Conservation (phyloP, 2,888 invertebrate species). For the Acanthacorydalis orientalis region DNA sequence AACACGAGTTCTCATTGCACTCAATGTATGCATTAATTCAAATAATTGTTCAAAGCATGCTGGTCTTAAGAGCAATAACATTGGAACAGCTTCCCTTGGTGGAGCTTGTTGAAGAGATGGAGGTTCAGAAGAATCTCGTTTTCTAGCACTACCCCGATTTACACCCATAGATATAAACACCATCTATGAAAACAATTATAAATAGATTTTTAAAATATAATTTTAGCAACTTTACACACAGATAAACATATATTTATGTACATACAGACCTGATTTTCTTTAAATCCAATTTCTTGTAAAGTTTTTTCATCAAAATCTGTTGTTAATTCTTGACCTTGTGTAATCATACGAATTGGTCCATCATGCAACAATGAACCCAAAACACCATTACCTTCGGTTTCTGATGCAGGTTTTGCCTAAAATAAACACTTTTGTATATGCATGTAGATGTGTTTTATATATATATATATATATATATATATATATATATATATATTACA, state of each 20-base stretch:
- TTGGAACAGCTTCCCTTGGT: conserved; percentile 71
- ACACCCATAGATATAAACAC: conserved; percentile 84
- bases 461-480: neutral
- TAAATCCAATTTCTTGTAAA: conserved; percentile 80
- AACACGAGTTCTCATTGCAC: conserved; percentile 65
- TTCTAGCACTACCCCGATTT: conserved; percentile 36
- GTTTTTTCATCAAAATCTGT: conserved; percentile 87
- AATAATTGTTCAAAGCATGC: conserved; percentile 85
- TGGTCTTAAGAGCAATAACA: conserved; percentile 65
- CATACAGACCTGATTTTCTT: conserved; percentile 63
- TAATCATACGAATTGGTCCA: conserved; percentile 80
- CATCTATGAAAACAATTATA: conserved; percentile 32
- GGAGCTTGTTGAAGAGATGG: conserved; percentile 78
- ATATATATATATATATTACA: neutral
- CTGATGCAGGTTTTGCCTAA: neutral
- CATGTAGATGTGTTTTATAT: no score
- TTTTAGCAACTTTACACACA: conserved; percentile 1
- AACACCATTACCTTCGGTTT: conserved; percentile 18
- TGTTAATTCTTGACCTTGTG: conserved; percentile 82
- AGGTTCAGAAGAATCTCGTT: conserved; percentile 57
- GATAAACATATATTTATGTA: conserved; percentile 1
- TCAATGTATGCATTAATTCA: conserved; percentile 76
- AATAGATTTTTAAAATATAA: conserved; percentile 5
- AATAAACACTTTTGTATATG: neutral
- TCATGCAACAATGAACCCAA: conserved; percentile 56